Percentiles rank a stretch among this genome's conserved stretches.
Conservation (phyloP, 1,140 invertebrate species). For the Musca vetustissima region DNA sequence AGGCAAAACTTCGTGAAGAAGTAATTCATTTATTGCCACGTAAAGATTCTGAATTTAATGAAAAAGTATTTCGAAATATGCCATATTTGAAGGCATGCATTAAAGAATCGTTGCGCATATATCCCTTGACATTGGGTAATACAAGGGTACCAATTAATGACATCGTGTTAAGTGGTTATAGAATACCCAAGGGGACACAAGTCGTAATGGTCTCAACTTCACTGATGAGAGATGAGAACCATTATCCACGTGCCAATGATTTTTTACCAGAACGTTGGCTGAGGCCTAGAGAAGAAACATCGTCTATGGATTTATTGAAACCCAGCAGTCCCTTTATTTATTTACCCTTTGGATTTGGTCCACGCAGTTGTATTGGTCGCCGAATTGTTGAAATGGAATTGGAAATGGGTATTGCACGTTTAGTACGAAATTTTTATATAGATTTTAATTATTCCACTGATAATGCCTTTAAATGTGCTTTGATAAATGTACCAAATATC, state of each 20-base stretch:
- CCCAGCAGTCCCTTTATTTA: conserved; percentile 58
- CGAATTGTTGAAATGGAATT: conserved; percentile 73
- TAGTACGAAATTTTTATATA: conserved; percentile 61
- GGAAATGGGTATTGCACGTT: conserved; percentile 63
- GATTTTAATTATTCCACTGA: conserved; percentile 46
- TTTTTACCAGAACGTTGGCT: conserved; percentile 66
- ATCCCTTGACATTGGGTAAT: conserved; percentile 58
- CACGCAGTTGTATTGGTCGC: conserved; percentile 61
- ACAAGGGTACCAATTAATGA: conserved; percentile 57
- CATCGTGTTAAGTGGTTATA: conserved; percentile 60
- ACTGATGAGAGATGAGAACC: conserved; percentile 53
- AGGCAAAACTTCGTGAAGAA: conserved; percentile 72
- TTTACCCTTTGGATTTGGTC: conserved; percentile 65
- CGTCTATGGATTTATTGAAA: too few relatives aligned
- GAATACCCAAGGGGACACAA: conserved; percentile 60
- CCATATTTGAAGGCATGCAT: conserved; percentile 67
- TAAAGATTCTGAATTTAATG: conserved; percentile 59
- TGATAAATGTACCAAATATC: conserved; percentile 42
- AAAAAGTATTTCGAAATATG: conserved; percentile 60
- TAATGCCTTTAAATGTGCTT: conserved; percentile 33
- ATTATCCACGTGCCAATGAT: conserved; percentile 58
- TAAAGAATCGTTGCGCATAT: conserved; percentile 63
- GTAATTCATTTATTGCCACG: conserved; percentile 60
- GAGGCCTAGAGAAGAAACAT: too few relatives aligned
- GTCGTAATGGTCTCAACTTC: conserved; percentile 57